Conservation (phyloP, 2,888 invertebrate species). For the Ophioninae sp. region DNA sequence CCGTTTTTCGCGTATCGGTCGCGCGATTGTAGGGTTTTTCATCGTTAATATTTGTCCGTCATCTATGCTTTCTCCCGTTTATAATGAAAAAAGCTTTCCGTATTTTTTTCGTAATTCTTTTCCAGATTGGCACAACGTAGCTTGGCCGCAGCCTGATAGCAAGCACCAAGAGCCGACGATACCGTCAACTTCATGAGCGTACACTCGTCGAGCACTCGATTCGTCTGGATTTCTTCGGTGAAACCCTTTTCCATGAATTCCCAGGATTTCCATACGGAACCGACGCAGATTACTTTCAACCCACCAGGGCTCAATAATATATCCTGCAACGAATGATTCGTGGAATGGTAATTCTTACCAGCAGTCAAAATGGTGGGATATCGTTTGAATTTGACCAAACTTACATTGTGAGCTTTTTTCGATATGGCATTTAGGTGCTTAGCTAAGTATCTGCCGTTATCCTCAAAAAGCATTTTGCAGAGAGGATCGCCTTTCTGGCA, state of each 20-base stretch:
- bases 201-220: slow-evolving; percentile 82
- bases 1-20: not conserved
- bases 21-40: not conserved
- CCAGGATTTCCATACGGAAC: slow-evolving; percentile 98
- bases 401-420: slow-evolving; percentile 83
- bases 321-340: slow-evolving; percentile 76
- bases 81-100: slow-evolving; percentile 86
- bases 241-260: slow-evolving; percentile 88
- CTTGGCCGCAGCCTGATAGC: slow-evolving; percentile 90
- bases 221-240: slow-evolving; percentile 82
- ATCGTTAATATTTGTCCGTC: not conserved
- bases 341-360: not conserved
- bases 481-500: slow-evolving; percentile 86
- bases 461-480: slow-evolving; percentile 86
- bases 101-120: slow-evolving; percentile 86
- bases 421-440: slow-evolving; percentile 86
- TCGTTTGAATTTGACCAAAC: slow-evolving; percentile 48
- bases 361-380: not conserved
- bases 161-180: slow-evolving; percentile 92
- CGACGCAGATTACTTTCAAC: slow-evolving; percentile 93
- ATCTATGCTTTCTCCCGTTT: slow-evolving; percentile 67
- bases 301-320: slow-evolving; percentile 83
- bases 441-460: slow-evolving; percentile 87
- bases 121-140: slow-evolving; percentile 85
- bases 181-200: slow-evolving; percentile 87